These are phyloP conservation scores for Phortica magna DNA, from an alignment of 2,888 invertebrate species.

Conservation along the genomic window DNA sequence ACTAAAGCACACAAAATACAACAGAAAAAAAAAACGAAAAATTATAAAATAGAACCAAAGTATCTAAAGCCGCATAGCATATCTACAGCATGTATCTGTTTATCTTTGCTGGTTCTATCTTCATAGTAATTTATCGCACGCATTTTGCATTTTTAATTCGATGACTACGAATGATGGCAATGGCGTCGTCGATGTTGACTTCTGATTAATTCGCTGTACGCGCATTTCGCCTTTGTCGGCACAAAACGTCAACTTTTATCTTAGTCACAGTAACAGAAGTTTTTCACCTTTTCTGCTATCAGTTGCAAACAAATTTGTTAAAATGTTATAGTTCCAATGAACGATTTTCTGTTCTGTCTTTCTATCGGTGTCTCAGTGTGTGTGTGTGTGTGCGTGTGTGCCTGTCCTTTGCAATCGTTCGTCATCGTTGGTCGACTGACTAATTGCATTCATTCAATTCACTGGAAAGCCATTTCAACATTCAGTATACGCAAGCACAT, in stretches of 20 bases:
- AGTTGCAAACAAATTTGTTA: conserved; percentile 58
- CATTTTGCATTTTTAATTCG: conserved; percentile 76
- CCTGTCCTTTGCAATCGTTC: background rate
- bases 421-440: background rate
- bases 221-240: conserved; percentile 50
- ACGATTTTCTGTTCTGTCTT: background rate
- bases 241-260: conserved; percentile 55
- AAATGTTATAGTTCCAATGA: conserved; percentile 20
- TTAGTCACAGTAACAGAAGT: conserved; percentile 21
- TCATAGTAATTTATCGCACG: conserved; percentile 76
- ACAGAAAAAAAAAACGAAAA: background rate
- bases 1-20: conserved; percentile 4
- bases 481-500: conserved; percentile 20
- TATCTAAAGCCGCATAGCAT: conserved; percentile 5
- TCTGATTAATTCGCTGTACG: conserved; percentile 70
- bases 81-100: conserved; percentile 40
- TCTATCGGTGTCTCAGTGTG: too few relatives aligned
- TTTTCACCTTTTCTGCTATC: background rate
- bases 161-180: conserved; percentile 33
- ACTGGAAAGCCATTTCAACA: conserved; percentile 36
- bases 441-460: conserved; percentile 27
- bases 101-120: conserved; percentile 53
- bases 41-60: background rate
- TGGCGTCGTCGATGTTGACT: conserved; percentile 49
- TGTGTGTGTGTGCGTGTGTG: background rate